Conservation (phyloP, 2,888 invertebrate species). For the Mylabris sibirica region DNA sequence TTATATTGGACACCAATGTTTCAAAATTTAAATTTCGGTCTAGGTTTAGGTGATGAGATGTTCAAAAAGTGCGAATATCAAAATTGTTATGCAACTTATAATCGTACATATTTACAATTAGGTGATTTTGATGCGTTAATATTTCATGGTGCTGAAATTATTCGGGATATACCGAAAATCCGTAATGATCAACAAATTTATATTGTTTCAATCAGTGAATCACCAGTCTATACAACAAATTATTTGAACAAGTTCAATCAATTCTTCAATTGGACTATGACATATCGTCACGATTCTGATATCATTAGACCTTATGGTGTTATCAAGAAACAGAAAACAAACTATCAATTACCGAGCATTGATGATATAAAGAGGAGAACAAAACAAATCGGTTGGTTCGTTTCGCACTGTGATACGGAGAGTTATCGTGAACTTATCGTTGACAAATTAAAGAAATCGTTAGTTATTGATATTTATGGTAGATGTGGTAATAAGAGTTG, state of each 20-base stretch:
- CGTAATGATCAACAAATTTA: constrained; percentile 62
- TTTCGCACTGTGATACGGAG: constrained; percentile 63
- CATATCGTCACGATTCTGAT: constrained; percentile 61
- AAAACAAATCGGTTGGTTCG: constrained; percentile 67
- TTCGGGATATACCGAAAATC: constrained; percentile 47
- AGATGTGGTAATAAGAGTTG: constrained; percentile 64
- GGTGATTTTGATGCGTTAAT: constrained; percentile 64
- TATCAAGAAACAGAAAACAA: constrained; percentile 34
- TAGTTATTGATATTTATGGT: constrained; percentile 71
- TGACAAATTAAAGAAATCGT: constrained; percentile 64
- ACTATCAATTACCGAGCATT: constrained; percentile 38
- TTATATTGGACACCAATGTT: constrained; percentile 48
- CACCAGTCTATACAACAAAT: constrained; percentile 50
- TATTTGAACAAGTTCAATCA: constrained; percentile 46
- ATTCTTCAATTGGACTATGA: constrained; percentile 68
- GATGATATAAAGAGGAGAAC: constrained; percentile 52
- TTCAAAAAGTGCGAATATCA: constrained; percentile 54
- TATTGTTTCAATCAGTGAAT: constrained; percentile 64
- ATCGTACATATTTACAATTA: constrained; percentile 52
- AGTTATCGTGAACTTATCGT: constrained; percentile 61
- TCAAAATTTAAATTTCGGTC: constrained; percentile 37
- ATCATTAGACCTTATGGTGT: constrained; percentile 58
- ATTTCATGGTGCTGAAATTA: constrained; percentile 62
- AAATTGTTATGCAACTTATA: constrained; percentile 62
- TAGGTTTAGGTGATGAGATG: constrained; percentile 39